These are phyloP conservation scores for Drosophila lutescens DNA, from an alignment of 2,888 invertebrate species.

Conservation along the genomic window DNA sequence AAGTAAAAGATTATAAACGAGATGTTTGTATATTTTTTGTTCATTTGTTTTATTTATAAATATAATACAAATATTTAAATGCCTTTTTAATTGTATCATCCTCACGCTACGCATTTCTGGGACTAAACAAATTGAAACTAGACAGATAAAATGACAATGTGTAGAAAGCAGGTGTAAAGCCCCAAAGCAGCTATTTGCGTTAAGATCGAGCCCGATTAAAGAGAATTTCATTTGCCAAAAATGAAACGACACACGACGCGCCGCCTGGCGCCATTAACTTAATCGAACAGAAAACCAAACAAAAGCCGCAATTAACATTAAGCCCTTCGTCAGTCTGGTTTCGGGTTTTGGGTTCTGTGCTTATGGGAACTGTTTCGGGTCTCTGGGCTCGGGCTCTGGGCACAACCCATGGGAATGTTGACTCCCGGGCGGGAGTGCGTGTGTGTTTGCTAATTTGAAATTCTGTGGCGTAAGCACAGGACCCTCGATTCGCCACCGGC, in stretches of 20 bases:
- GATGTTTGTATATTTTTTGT: background rate
- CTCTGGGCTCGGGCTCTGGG: background rate
- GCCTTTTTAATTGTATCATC: background rate
- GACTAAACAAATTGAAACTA: background rate
- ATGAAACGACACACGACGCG: conserved; percentile 5
- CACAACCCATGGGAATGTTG: conserved; percentile 28
- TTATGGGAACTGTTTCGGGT: conserved; percentile 1
- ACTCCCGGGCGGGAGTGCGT: conserved; percentile 12
- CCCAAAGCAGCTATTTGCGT: conserved; percentile 4
- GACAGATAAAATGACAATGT: background rate
- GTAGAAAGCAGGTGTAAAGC: conserved; percentile 18
- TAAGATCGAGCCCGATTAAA: conserved; percentile 20
- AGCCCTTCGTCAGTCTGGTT: conserved; percentile 45
- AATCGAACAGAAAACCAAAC: conserved; percentile 70
- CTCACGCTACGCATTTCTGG: background rate
- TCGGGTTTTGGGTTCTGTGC: background rate
- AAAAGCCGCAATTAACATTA: conserved; percentile 66
- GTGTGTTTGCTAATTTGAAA: conserved; percentile 56
- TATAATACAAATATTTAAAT: no score
- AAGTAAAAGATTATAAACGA: no score
- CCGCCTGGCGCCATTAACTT: conserved; percentile 55
- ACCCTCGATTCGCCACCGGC: conserved; percentile 1
- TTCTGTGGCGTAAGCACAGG: conserved; percentile 47
- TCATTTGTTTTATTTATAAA: background rate
- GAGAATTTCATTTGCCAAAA: conserved; percentile 25